Base-by-base conservation (phyloP, 2,888 invertebrate species). In the Adelognathus sp. region DNA sequence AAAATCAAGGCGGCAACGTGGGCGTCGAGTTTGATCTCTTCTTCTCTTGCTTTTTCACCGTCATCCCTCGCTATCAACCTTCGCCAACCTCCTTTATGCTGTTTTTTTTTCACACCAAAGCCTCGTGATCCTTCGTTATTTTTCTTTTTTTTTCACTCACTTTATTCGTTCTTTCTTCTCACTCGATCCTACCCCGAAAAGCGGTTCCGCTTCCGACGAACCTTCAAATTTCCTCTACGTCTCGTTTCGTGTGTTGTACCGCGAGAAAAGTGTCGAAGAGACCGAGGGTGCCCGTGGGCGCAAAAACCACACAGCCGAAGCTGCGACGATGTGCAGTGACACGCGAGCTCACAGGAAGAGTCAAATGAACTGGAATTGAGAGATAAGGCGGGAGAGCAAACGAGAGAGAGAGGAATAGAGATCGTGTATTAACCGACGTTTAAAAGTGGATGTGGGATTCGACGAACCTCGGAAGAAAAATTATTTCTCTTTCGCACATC, bases 281-380 rank as follows among this genome's bases (percentile, higher is more conserved):
- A 71, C 54, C 66, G 75, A 72, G 79, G 79, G 79, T 75, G 79
- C 75, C 58, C 69, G 64, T 18, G 44, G 41, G 29, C 18, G 29
- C 29, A 52, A 58, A 18, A 31, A 18, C 39, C 46, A 39, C 24
- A 46, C 36, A 64, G 50, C 67, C 60, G 54, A 24, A 50, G 58
- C 60, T 33, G 77, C 77, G 70, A 69, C 77, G 76, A 80, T 83
- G 81, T 82, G 71, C 76, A 80, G 76, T 82, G 82, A 82, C 81
- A 83, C 83, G 82, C 81, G 83, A 82, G 76, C 80, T 79, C 80
- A 82, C 83, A 81, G 83, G 81, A 81, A 82, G 83, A 83, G 81
- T 83, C 81, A 81, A 83, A 83, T 83, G 81, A 83, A 83, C 81
- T 83, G 83, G 81, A 81, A 81, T 83, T 82, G 77, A 80, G 79